Percentiles rank a stretch among this genome's conserved stretches.
These are phyloP conservation scores for Stenoptilia bipunctidactyla DNA, from an alignment of 2,888 invertebrate species.

Conservation along the genomic window DNA sequence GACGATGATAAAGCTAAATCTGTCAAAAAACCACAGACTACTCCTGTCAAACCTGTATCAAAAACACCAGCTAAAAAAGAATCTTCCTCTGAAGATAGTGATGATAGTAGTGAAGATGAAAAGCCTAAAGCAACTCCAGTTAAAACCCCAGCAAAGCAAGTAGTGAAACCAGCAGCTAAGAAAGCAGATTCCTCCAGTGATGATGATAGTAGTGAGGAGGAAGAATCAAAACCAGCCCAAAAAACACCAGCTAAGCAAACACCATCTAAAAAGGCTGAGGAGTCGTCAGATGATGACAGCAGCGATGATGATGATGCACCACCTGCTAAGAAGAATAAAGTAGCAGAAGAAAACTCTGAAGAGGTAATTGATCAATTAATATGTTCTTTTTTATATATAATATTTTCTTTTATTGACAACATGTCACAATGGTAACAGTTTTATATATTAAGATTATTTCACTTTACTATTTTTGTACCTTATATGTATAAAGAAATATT, in stretches of 20 bases:
- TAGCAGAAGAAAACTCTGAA: slow-evolving; percentile 11
- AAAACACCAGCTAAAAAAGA: slow-evolving; percentile 22
- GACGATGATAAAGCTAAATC: slow-evolving; percentile 30
- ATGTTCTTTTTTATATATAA: too few relatives aligned
- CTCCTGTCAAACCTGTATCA: slow-evolving; percentile 16
- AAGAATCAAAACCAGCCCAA: slow-evolving; percentile 26
- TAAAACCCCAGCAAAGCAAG: slow-evolving; percentile 14
- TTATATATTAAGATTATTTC: too few relatives aligned
- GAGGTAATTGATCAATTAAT: too few relatives aligned
- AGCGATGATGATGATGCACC: slow-evolving; percentile 25
- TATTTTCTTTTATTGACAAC: too few relatives aligned
- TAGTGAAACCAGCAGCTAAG: slow-evolving; percentile 13
- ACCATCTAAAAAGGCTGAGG: slow-evolving; percentile 17
- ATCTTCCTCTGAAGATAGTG: slow-evolving; percentile 24
- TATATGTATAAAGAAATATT: too few relatives aligned
- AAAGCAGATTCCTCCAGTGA: slow-evolving; percentile 37
- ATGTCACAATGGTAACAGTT: too few relatives aligned
- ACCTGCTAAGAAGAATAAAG: slow-evolving; percentile 30
- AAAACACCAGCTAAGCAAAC: slow-evolving; percentile 16
- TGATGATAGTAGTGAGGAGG: slow-evolving; percentile 27
- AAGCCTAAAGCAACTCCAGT: slow-evolving; percentile 12
- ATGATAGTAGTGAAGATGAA: slow-evolving; percentile 13
- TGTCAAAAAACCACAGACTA: slow-evolving; percentile 2
- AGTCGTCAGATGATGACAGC: slow-evolving; percentile 25
- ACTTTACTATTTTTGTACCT: too few relatives aligned